Base-by-base conservation (phyloP, 2,888 invertebrate species). In the Palloptera scutellata region DNA sequence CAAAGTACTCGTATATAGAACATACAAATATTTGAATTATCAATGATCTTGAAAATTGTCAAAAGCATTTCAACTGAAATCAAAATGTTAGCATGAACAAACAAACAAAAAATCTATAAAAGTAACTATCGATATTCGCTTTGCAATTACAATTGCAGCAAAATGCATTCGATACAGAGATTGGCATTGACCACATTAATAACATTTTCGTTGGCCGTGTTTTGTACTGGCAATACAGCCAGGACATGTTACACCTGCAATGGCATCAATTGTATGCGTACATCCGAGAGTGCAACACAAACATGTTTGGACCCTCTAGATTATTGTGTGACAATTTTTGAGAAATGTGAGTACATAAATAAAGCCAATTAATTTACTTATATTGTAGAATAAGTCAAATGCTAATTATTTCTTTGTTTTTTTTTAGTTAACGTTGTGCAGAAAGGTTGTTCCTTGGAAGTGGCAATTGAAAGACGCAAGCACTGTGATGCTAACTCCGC, bases 271-370 rank as follows among this genome's bases (percentile, higher is more conserved):
- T 84, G 83, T 61, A 76, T 77, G 51, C 74, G 83, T 13, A 78
- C 79, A 2, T 72, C 78, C 0, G 11, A 71, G 66, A 63, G 61
- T 1, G 62, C 69, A 45, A 78, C 75, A 41, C 73, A 75, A 54
- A 69, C 69, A 15, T 83, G 83, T 57, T 17, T 70, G 17, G 81
- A 83, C 71, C 72, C 77, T 8, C 64, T 83, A 72, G 83, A 84
- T 70, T 77, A 78, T 67, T 84, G 84, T 68, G 78, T 83, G 20
- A 81, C 84, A 10, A 68, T 84, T 13, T 83, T 78, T 55, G 78
- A 81, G 4, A 71, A 78, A 63, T 77, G 83, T 83, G 68, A 74
- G 78, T 73, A 10, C 0, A 1, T 1, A 42, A 59, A 43, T 17
- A 60, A 30, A 30, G 9, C 30, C n/a, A n/a, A 15, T 5, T 12